Base-by-base conservation (phyloP, 2,113 vertebrate species). In the Gymnobelideus leadbeateri region DNA sequence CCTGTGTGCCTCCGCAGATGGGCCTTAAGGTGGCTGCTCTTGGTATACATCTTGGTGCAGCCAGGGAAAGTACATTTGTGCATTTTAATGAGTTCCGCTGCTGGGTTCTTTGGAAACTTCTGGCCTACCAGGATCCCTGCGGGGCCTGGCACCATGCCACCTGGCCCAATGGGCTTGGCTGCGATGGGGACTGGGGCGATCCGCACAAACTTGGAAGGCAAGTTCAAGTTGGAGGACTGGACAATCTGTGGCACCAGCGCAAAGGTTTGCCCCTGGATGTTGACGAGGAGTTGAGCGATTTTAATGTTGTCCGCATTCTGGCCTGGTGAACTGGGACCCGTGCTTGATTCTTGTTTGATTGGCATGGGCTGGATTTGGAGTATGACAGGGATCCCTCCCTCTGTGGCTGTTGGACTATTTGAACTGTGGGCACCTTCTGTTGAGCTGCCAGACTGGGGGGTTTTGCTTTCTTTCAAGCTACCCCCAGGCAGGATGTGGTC, bases 41-140 rank as follows among this genome's bases (percentile, higher is more conserved):
- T 99, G 10, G 99, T 99, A 98, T 99, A 99, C 99, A 99, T 99
- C 99, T 99, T 99, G 98, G 98, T 99, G 98, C 99, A 99, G 93
- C 99, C 99, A 0, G 99, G 99, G 95, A 99, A 99, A 98, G 99
- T 99, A 97, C 99, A 99, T 98, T 99, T 99, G 98, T 99, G 99
- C 99, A 99, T 99, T 99, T 99, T 99, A 98, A 99, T 99, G 92
- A 99, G 99, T 98, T 99, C 99, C 0, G 99, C 99, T 61, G 99
- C 98, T 0, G 99, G 99, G 95, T 99, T 99, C 98, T 99, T 99
- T 98, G 99, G 99, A 98, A 99, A 99, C 98, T 99, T 99, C 97
- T 99, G 99, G 96, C 99, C 98, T 97, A 99, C 94, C 89, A 99
- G 99, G 97, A 99, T 98, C 61, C 99, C 98, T 0, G 98, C 97